Conservation (phyloP, 2,888 invertebrate genomes). For the Geotrupes spiniger region DNA sequence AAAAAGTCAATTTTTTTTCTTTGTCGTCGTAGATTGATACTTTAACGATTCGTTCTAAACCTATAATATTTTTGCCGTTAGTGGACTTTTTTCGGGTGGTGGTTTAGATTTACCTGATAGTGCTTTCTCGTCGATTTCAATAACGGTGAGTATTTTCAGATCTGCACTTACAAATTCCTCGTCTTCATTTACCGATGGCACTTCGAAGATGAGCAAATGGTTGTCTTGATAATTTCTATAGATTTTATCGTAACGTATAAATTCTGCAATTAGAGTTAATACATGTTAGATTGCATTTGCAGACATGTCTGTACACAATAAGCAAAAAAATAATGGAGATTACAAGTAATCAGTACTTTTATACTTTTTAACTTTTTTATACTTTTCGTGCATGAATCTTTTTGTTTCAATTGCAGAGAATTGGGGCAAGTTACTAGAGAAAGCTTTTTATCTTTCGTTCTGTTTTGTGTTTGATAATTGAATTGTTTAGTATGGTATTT, state of each 20-base stretch:
- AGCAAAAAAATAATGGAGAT: no score
- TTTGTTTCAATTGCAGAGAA: no score
- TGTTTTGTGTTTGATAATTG: neutral
- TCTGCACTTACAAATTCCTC: conserved; percentile 45
- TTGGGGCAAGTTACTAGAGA: neutral
- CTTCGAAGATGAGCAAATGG: conserved; percentile 44
- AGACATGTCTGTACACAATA: no score
- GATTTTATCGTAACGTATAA: neutral
- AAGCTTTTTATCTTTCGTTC: neutral
- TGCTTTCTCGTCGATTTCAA: conserved; percentile 33
- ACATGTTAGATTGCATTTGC: no score
- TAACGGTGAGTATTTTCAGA: conserved; percentile 44
- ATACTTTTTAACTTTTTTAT: no score
- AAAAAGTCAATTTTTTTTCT: conserved; percentile 30
- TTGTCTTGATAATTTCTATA: conserved; percentile 32
- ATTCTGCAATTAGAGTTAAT: no score
- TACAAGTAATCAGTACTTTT: no score
- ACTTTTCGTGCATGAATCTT: no score
- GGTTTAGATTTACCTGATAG: conserved; percentile 10
- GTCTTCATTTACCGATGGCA: conserved; percentile 40
- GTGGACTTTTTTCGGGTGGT: no score
- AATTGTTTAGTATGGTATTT: no score
- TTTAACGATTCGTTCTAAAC: conserved; percentile 37
- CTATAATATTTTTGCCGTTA: conserved; percentile 29
- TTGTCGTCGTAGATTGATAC: conserved; percentile 39